Conservation (phyloP, 1,140 invertebrate genomes). For the Diorhabda carinulata region DNA sequence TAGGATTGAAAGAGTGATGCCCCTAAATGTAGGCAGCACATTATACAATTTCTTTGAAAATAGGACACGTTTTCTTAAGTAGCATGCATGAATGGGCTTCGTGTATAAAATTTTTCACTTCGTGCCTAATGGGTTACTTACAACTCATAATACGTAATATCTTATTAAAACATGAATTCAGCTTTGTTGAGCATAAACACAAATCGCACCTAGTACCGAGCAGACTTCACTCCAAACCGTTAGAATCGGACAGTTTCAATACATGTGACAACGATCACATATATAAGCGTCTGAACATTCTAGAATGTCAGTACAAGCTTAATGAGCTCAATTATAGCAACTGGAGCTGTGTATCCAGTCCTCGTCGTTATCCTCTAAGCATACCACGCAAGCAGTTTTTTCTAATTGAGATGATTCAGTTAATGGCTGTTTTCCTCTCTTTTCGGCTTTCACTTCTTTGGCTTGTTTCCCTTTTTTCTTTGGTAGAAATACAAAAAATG, state of each 20-base stretch:
- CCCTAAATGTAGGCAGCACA: no score
- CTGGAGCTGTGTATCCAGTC: constrained; percentile 8
- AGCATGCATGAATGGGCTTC: no score
- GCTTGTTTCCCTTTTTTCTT: background rate
- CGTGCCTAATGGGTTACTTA: no score
- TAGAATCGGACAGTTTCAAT: background rate
- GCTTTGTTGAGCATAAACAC: no score
- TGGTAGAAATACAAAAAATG: no score
- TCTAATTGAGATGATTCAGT: background rate
- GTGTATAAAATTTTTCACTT: no score
- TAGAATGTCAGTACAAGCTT: background rate
- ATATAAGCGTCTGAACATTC: constrained; percentile 10
- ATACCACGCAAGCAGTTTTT: constrained; percentile 8
- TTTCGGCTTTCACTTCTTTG: background rate
- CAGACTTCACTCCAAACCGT: background rate
- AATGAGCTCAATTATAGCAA: background rate
- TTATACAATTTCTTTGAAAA: no score
- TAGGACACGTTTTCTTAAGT: no score
- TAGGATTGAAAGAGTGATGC: no score
- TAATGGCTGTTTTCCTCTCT: background rate
- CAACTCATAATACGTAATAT: no score
- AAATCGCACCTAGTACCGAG: background rate
- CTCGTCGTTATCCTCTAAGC: constrained; percentile 3
- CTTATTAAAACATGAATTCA: no score
- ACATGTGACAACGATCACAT: constrained; percentile 4